Base-by-base conservation (phyloP, 2,113 vertebrate species). In the Antechinus stuartii region DNA sequence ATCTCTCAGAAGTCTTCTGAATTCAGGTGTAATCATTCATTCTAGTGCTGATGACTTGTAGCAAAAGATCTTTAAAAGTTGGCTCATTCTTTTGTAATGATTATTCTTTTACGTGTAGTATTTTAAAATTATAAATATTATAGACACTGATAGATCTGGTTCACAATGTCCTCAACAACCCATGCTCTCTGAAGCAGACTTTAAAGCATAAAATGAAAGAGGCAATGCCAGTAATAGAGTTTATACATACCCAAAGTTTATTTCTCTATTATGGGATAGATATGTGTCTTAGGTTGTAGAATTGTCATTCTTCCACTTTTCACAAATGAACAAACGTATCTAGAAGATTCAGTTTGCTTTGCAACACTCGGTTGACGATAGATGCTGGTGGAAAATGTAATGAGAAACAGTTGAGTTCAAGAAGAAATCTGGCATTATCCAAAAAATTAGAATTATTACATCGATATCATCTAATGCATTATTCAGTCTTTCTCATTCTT, bases 401-500 rank as follows among this genome's bases (percentile, higher is more conserved):
- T 94, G 53, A n/a, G 25, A 55, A 54, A 90, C 96, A 90, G 14
- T 94, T 76, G 50, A 49, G 11, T 91, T 90, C 56, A 1, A 54
- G 54, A 95, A 54, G 92, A 91, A 57, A 89, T 26, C 52, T 27
- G 76, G 2, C 25, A 0, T 53, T 90, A 10, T 11, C 24, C 84
- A 54, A 49, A 91, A 89, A 50, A 54, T 30, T 12, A 7, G 11
- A 92, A 2, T 49, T 27, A 68, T 94, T 93, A 92, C 23, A 90
- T 95, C 90, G 91, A 11, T 26, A 91, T 47, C 54, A 0, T 90
- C 56, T 49, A 12, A n/a, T 91, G 61, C 53, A n/a, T 61, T 91
- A 53, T 16, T 68, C 61, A 68, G 10, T 53, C 92, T 61, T 50
- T 90, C 93, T 94, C 54, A 52, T 91, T 94, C 52, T 30, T 95